Base-by-base conservation (phyloP, 2,113 vertebrate species). In the Machaerirhynchus nigripectus region DNA sequence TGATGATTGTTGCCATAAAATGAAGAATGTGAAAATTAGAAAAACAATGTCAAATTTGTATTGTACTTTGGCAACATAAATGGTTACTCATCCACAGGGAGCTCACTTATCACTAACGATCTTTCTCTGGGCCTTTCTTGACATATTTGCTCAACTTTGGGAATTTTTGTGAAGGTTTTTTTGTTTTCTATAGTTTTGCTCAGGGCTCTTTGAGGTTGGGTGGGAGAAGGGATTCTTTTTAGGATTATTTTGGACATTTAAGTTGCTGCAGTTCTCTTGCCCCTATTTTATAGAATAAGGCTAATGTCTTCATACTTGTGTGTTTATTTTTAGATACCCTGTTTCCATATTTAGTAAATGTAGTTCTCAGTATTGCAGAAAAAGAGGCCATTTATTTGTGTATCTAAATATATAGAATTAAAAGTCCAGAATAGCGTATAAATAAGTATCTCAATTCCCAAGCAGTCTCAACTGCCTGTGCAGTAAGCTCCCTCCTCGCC, bases 271-370 rank as follows among this genome's bases (percentile, higher is more conserved):
- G 64, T 89, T 75, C 13, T 87, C 64, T 84, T 84, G 49, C 31
- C 39, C 23, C 46, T 49, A 3, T 96, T 84, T 95, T 71, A 37
- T 44, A 86, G 64, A 74, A 33, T 67, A 81, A 81, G 40, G 22
- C 28, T 77, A 93, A 78, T 4, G 0, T 84, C 83, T 94, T 88
- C 79, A 78, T 90, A 74, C 15, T 92, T 84, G 28, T 35, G 47
- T 81, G 24, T 85, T 90, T 96, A 92, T 88, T 92, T 96, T 94
- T 84, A 93, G 88, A 60, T 64, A 95, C 77, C 20, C 77, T 94
- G 56, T 92, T 96, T 95, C 93, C 88, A 82, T 95, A 92, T 84
- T 95, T 93, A 96, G 95, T 84, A 87, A 94, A 90, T 31, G 37
- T 40, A 24, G 11, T 93, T 90, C 61, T 92, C 28, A 50, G 56